Evolutionary conservation across 1,140 invertebrate genomes (phyloP).

Genomic region (Carposina sasakii): DNA sequence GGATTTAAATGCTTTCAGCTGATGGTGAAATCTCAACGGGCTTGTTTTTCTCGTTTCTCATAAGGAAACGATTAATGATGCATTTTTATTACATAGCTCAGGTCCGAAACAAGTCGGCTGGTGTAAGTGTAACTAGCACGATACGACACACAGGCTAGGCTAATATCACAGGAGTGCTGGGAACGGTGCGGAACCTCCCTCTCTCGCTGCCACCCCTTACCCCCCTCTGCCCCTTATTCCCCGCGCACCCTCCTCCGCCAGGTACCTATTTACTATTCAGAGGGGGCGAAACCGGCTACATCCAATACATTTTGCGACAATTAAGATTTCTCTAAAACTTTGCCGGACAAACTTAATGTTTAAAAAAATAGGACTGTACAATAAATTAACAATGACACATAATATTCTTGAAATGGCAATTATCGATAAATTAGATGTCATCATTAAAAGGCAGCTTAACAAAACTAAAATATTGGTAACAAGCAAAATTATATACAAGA

Average conservation of each 20-base stretch:
- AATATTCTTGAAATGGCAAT: constrained; percentile 21
- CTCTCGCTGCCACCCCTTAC: constrained; percentile 12
- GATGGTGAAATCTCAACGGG: too few species aligned
- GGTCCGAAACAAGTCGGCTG: constrained; percentile 55
- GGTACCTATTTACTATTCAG: constrained; percentile 64
- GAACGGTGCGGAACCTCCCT: constrained; percentile 43
- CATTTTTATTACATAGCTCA: constrained; percentile 57
- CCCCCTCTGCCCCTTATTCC: constrained; percentile 6
- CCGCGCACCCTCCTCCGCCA: constrained; percentile 24
- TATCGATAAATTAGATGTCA: too few species aligned
- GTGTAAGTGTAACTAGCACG: constrained; percentile 66
- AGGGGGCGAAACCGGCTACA: constrained; percentile 56
- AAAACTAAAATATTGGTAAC: too few species aligned
- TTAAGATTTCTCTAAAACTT: constrained; percentile 67
- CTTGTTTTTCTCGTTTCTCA: too few species aligned
- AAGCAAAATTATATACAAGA: too few species aligned
- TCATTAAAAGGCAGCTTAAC: too few species aligned
- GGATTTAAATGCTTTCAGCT: too few species aligned
- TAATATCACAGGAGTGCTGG: constrained; percentile 71
- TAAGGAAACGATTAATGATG: constrained; percentile 20
- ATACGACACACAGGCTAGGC: constrained; percentile 69
- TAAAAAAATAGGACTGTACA: too few species aligned
- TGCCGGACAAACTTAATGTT: too few species aligned
- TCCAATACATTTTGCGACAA: constrained; percentile 64
- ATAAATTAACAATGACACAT: constrained; percentile 51